phyloP scores from a whole-genome alignment of 2,113 vertebrate genomes.

The Bubo bubo region DNA sequence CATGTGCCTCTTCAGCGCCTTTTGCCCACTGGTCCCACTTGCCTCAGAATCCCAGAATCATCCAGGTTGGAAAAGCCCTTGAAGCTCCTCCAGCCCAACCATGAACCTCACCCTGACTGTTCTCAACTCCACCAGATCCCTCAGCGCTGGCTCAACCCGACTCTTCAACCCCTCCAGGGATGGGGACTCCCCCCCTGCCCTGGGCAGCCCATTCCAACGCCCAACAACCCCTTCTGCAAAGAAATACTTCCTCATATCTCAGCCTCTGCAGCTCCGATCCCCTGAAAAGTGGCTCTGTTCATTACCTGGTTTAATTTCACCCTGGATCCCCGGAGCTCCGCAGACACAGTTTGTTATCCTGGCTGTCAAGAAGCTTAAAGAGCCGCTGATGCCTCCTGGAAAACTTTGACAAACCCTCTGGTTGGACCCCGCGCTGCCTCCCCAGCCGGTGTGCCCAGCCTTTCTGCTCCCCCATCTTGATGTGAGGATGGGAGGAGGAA shows the following conservation, averaged over 20 bases:
- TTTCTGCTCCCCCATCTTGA: neutral
- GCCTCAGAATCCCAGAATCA: neutral
- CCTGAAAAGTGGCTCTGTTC: constrained; percentile 36
- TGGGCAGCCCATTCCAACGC: no score
- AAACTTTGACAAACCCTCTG: constrained; percentile 47
- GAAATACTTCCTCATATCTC: no score
- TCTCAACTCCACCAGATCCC: no score
- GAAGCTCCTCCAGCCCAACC: no score
- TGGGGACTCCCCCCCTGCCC: no score
- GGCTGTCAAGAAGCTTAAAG: constrained; percentile 48
- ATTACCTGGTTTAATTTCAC: constrained; percentile 8
- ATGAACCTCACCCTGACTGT: no score
- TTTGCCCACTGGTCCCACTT: neutral
- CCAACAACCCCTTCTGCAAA: no score
- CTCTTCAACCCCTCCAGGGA: no score
- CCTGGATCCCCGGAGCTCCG: neutral
- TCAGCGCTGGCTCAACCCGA: no score
- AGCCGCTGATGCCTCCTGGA: constrained; percentile 29
- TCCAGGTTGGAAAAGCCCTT: no score
- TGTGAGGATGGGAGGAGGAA: neutral
- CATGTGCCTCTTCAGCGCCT: neutral
- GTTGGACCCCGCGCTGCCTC: neutral
- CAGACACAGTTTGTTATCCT: constrained; percentile 53
- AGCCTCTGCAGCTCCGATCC: neutral
- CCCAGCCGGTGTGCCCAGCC: neutral